phyloP scores from a whole-genome alignment of 2,888 invertebrate species.

The Magallana nippona region DNA sequence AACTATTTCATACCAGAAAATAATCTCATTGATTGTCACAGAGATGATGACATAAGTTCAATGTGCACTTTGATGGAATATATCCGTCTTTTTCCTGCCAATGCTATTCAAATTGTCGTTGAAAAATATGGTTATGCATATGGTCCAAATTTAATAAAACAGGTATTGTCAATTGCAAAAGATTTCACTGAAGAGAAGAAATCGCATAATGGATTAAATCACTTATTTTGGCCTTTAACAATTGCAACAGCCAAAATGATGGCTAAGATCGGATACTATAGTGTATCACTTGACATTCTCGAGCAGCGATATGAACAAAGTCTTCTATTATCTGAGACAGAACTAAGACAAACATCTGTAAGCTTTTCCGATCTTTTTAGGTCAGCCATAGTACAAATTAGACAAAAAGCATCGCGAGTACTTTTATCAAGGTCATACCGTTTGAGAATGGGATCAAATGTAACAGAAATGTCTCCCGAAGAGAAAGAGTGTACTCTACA shows the following conservation, averaged over 20 bases:
- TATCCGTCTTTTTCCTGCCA: conserved; percentile 44
- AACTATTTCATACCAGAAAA: conserved; percentile 22
- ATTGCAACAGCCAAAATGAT: conserved; percentile 43
- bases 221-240: conserved; percentile 49
- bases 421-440: too few species aligned
- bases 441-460: background rate
- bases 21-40: conserved; percentile 32
- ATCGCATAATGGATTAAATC: background rate
- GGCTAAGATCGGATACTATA: conserved; percentile 36
- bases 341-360: background rate
- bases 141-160: conserved; percentile 38
- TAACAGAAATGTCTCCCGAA: background rate
- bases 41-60: conserved; percentile 40
- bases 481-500: background rate
- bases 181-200: conserved; percentile 40
- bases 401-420: background rate
- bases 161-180: conserved; percentile 42
- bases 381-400: background rate
- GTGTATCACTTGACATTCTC: conserved; percentile 45
- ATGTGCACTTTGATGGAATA: conserved; percentile 39
- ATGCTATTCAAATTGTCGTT: conserved; percentile 49
- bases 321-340: background rate
- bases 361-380: conserved; percentile 13
- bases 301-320: conserved; percentile 51
- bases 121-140: conserved; percentile 15